Conservation (phyloP, 1,140 invertebrate genomes). For the Coenobita brevimanus region DNA sequence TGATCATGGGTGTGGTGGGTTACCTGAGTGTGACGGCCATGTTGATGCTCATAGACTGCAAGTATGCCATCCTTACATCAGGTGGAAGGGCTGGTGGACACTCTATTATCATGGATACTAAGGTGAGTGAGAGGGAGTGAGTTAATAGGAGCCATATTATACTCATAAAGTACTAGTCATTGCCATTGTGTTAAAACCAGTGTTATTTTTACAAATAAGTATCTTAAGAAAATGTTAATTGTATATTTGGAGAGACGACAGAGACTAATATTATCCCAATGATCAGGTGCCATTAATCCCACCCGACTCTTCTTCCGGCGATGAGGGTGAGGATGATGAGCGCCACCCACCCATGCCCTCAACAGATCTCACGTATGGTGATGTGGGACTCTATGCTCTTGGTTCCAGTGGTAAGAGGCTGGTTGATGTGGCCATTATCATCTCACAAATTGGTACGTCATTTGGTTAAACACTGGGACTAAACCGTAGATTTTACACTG, state of each 20-base stretch:
- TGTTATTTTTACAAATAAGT: too few relatives aligned
- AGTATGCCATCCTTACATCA: constrained; percentile 72
- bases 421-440: constrained; percentile 73
- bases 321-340: constrained; percentile 60
- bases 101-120: constrained; percentile 65
- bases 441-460: constrained; percentile 75
- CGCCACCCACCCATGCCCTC: constrained; percentile 33
- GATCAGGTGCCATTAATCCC: constrained; percentile 63
- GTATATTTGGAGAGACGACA: too few relatives aligned
- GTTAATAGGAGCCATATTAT: too few relatives aligned
- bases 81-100: constrained; percentile 51
- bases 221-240: too few relatives aligned
- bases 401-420: constrained; percentile 72
- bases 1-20: constrained; percentile 73
- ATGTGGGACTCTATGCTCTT: constrained; percentile 74
- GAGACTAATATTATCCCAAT: not conserved
- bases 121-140: too few relatives aligned
- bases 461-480: too few relatives aligned
- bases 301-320: constrained; percentile 56
- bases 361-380: constrained; percentile 73
- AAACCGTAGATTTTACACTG: too few relatives aligned
- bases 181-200: too few relatives aligned
- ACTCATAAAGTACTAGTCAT: too few relatives aligned
- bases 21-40: constrained; percentile 74
- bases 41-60: constrained; percentile 75